phyloP scores from a whole-genome alignment of 2,797 vertebrate genomes.

The Eulemur mongoz region DNA sequence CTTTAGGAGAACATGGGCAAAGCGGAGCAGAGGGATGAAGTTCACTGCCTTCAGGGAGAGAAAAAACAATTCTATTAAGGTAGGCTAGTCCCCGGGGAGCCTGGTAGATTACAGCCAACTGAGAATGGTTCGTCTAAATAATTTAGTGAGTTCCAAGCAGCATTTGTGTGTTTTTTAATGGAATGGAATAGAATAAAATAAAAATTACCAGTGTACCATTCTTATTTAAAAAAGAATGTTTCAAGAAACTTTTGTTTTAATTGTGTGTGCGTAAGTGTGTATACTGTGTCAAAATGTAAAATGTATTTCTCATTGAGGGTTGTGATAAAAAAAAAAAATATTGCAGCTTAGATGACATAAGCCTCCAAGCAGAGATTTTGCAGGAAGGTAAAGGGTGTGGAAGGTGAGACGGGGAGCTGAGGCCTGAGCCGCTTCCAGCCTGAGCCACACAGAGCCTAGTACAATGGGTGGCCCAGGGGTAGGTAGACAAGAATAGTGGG shows the following conservation, averaged over 20 bases:
- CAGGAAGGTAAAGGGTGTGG: not conserved
- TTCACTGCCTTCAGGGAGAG: not conserved
- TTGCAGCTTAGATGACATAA: not conserved
- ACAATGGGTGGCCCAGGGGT: rapidly evolving
- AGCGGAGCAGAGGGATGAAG: not conserved
- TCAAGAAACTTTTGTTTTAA: not conserved
- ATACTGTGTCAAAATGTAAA: not conserved
- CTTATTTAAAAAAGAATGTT: not conserved
- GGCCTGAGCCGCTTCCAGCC: not conserved
- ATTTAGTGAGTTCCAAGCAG: not conserved
- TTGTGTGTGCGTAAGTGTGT: no score
- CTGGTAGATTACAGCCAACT: not conserved
- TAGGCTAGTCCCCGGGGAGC: not conserved
- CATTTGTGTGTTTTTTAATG: not conserved
- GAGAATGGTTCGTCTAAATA: not conserved
- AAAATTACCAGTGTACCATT: not conserved
- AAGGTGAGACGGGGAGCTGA: not conserved
- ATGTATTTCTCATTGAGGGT: not conserved
- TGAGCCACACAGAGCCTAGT: not conserved
- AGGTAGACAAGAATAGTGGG: no score
- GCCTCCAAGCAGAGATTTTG: not conserved
- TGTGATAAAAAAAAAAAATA: not conserved
- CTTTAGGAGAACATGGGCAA: not conserved
- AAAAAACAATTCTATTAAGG: not conserved
- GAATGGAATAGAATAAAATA: slow-evolving; percentile 34